Conservation (phyloP, 1,140 invertebrate species). For the Euschistus heros region DNA sequence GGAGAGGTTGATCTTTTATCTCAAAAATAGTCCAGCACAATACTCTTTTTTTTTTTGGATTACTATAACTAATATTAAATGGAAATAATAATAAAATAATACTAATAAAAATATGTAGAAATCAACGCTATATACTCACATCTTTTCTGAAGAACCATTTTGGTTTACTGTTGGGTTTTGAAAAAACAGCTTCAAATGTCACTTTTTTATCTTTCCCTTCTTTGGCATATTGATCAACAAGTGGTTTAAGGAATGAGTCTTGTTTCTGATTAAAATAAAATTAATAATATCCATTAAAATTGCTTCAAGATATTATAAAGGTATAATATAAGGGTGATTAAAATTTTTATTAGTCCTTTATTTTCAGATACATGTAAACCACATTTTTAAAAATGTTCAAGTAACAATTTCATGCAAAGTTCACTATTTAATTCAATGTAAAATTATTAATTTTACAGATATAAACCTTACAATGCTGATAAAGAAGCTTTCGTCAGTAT, state of each 20-base stretch:
- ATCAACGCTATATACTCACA: conserved; percentile 48
- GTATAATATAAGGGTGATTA: neutral
- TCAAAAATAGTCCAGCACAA: no score
- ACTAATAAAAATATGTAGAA: neutral
- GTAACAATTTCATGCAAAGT: no score
- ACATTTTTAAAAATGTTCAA: no score
- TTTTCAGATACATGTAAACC: no score
- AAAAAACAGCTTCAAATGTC: conserved; percentile 79
- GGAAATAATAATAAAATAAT: neutral
- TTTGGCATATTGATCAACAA: conserved; percentile 87
- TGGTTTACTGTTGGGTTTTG: conserved; percentile 80
- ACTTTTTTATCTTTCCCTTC: conserved; percentile 96
- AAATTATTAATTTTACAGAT: no score
- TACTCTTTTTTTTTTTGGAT: neutral
- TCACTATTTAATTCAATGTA: no score
- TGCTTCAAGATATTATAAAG: neutral
- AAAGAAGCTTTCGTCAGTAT: no score
- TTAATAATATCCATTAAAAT: neutral
- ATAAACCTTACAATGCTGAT: no score
- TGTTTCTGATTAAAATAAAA: conserved; percentile 63
- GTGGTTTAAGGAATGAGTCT: conserved; percentile 87
- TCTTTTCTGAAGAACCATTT: conserved; percentile 89
- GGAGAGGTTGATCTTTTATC: no score
- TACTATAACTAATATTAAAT: neutral
- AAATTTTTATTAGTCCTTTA: no score